These are phyloP conservation scores for Cololabis saira DNA, from an alignment of 2,113 vertebrate species.

Conservation along the genomic window DNA sequence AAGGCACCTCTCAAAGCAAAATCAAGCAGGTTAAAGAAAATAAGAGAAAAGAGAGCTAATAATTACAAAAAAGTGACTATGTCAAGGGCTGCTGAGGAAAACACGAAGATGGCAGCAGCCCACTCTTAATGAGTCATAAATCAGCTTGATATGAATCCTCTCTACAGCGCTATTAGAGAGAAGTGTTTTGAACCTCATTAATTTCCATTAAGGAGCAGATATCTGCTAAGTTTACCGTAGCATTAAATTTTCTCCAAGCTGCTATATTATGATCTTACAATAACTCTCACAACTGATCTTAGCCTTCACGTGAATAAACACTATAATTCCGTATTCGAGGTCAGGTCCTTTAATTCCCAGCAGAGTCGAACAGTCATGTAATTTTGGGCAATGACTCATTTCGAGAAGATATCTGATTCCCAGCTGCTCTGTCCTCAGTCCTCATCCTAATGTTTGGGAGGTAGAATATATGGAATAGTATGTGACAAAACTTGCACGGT, in stretches of 20 bases:
- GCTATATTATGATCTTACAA: constrained; percentile 33
- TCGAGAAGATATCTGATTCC: too few species aligned
- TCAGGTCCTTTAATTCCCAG: constrained; percentile 18
- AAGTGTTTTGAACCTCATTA: constrained; percentile 71
- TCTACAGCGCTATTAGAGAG: constrained; percentile 64
- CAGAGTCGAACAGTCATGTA: not conserved
- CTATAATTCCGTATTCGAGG: not conserved
- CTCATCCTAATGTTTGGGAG: too few species aligned
- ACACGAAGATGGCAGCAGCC: constrained; percentile 48
- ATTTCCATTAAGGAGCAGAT: constrained; percentile 68
- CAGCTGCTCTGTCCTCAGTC: too few species aligned
- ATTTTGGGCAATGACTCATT: too few species aligned
- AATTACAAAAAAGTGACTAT: constrained; percentile 26
- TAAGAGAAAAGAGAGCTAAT: constrained; percentile 4
- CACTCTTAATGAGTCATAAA: constrained; percentile 72
- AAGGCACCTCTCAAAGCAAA: constrained; percentile 17
- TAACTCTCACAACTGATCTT: constrained; percentile 20
- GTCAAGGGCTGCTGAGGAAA: constrained; percentile 48
- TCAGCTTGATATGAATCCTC: constrained; percentile 69
- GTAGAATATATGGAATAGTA: not conserved
- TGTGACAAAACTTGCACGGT: constrained; percentile 6
- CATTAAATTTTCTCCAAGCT: constrained; percentile 37
- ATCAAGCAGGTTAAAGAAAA: constrained; percentile 10
- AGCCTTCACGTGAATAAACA: constrained; percentile 7
- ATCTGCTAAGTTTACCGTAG: constrained; percentile 48